Base-by-base conservation (phyloP, 2,888 invertebrate genomes). In the Leucophora obtusa region DNA sequence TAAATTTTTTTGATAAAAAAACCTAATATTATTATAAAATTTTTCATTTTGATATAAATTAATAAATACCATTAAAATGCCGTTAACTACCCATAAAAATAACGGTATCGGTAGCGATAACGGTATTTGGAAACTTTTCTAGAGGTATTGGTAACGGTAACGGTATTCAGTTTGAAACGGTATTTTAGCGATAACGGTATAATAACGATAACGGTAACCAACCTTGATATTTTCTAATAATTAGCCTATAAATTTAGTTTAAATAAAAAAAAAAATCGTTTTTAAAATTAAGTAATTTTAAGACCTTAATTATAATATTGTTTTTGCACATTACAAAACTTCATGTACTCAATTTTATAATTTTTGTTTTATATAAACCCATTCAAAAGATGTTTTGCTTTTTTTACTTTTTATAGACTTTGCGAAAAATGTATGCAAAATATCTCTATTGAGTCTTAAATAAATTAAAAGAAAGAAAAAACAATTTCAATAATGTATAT, bases 221-320 rank as follows among this genome's bases (percentile, higher is more conserved):
- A n/a, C n/a, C n/a, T n/a, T n/a, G n/a, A n/a, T n/a, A n/a, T n/a
- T 11, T 47, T 47, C 14, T n/a, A 47, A n/a, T 47, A 14, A n/a
- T 10, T 47, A 47, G 43, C 5, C 1, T n/a, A 6, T 14, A 47
- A 28, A 4, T n/a, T 47, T 47, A 14, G n/a, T 47, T 47, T 47
- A 47, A 14, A n/a, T 47, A 47, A 47, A 47, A 47, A n/a, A n/a
- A n/a, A n/a, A n/a, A 38, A 38, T 5, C 5, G n/a, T 14, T 14
- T 43, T 43, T 43, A 35, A 43, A 14, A n/a, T 14, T 47, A 47
- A 47, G 43, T 47, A 47, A 47, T 47, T 47, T 47, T 47, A 47
- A 47, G 43, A n/a, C 43, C n/a, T 47, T 47, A 47, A 14, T 47
- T n/a, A 47, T 47, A n/a, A 47, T 6, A 3, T 47, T 47, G n/a